Conservation (phyloP, 35 echinoderm and acorn worm species). For the Acanthaster planci region DNA sequence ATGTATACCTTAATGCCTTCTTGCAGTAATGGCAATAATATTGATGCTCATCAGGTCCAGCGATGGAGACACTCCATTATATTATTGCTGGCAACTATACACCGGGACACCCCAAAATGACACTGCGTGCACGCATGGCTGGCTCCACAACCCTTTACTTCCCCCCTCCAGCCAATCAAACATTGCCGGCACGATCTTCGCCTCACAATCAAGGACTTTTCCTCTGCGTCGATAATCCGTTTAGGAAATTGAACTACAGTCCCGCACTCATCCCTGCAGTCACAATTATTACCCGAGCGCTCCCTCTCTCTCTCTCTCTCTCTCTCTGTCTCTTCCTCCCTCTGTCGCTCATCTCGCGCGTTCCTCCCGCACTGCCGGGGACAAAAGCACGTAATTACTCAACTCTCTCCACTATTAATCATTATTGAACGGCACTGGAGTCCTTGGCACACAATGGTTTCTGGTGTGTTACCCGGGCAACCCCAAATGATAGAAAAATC, state of each 20-base stretch:
- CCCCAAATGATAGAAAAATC: slow-evolving; percentile 28
- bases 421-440: slow-evolving; percentile 24
- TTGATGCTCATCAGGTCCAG: slow-evolving; percentile 23
- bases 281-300: slow-evolving; percentile 30
- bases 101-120: not conserved
- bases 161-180: slow-evolving; percentile 27
- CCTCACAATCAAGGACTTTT: slow-evolving; percentile 26
- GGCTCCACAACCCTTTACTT: not conserved
- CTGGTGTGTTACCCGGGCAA: slow-evolving; percentile 12
- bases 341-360: too few species aligned
- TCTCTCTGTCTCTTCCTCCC: too few species aligned
- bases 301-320: not conserved
- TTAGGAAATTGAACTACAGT: slow-evolving; percentile 34
- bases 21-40: slow-evolving; percentile 9
- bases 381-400: slow-evolving; percentile 31
- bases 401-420: slow-evolving; percentile 29
- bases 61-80: slow-evolving; percentile 9
- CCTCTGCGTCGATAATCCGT: slow-evolving; percentile 27
- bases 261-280: slow-evolving; percentile 29
- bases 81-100: slow-evolving; percentile 13
- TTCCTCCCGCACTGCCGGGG: not conserved
- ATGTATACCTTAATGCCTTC: not conserved
- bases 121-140: slow-evolving; percentile 16
- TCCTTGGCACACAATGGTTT: slow-evolving; percentile 20
- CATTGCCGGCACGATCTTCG: slow-evolving; percentile 32